Evolutionary conservation across 2,113 vertebrate species (phyloP).

Genomic region (Coturnix japonica): DNA sequence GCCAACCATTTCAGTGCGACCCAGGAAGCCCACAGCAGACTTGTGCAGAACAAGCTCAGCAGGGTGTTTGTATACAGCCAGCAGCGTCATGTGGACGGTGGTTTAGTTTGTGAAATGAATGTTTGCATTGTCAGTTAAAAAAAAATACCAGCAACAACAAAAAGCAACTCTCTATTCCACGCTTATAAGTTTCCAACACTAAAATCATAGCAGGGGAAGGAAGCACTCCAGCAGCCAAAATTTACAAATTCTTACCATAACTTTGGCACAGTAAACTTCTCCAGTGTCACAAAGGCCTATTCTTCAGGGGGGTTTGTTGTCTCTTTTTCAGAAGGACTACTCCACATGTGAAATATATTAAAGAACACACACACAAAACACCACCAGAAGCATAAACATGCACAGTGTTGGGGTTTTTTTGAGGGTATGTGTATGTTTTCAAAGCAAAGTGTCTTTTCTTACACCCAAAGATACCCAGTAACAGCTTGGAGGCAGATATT

Average conservation of each 20-base stretch:
- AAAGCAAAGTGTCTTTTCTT: neutral
- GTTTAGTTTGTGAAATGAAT: constrained; percentile 63
- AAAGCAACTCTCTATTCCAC: constrained; percentile 22
- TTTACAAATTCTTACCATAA: constrained; percentile 77
- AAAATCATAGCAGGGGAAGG: constrained; percentile 67
- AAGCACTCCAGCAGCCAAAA: constrained; percentile 69
- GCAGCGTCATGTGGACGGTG: neutral
- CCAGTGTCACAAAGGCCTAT: constrained; percentile 69
- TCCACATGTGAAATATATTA: constrained; percentile 62
- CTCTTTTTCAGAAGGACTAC: neutral
- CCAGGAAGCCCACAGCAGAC: constrained; percentile 24
- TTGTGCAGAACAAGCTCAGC: constrained; percentile 55
- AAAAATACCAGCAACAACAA: neutral
- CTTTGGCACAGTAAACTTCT: constrained; percentile 62
- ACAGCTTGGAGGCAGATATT: neutral
- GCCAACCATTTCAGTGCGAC: neutral
- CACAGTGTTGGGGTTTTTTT: neutral
- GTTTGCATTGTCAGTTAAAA: constrained; percentile 59
- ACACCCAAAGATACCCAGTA: neutral
- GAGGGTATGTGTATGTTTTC: neutral
- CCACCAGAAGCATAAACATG: constrained; percentile 3
- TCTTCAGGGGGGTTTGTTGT: constrained; percentile 51
- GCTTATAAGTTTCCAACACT: constrained; percentile 28
- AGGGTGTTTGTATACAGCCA: constrained; percentile 53
- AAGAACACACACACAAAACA: constrained; percentile 14